Base-by-base conservation (phyloP, 2,797 vertebrate species). In the Anas bernieri region DNA sequence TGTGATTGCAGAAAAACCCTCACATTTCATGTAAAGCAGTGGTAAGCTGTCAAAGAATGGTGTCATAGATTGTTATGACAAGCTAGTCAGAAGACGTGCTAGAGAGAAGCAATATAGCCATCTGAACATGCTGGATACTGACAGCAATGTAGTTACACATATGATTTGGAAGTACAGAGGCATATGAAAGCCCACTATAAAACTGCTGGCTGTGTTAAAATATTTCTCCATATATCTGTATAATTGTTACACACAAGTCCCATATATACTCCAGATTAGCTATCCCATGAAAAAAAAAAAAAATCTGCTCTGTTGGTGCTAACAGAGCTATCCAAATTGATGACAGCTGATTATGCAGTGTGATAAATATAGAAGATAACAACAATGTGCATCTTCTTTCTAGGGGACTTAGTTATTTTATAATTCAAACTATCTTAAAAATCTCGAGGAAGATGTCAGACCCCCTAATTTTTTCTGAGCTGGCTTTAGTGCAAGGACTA, bases 11-110 rank as follows among this genome's bases (percentile, higher is more conserved):
- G 64, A 92, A 84, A 82, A 93, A 2, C 20, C 33, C n/a, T 87
- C 61, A 43, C n/a, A 77, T 61, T 86, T 74, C 48, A 33, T 67
- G 56, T 63, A 89, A 67, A 88, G 55, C 30, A 48, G 37, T 37
- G 54, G 5, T 52, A 88, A 88, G 52, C 86, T 95, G 86, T 84
- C 86, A 92, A 52, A 82, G 74, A 68, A 79, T 35, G n/a, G 31
- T 73, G 45, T 76, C 73, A 45, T 52, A 54, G 61, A 39, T 37
- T 82, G 56, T 56, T 90, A 52, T 63, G 70, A 79, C 80, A 93
- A 45, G 67, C 88, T 90, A 94, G 87, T 90, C 85, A 94, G 77
- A 93, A 93, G 80, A 69, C 1, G 0, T 45, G 77, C 33, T 43
- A n/a, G 69, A 63, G 86, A 77, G 67, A 79, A 88, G 63, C 30